Evolutionary conservation across 1,140 invertebrate genomes (phyloP).

Genomic region (Cydia amplana): DNA sequence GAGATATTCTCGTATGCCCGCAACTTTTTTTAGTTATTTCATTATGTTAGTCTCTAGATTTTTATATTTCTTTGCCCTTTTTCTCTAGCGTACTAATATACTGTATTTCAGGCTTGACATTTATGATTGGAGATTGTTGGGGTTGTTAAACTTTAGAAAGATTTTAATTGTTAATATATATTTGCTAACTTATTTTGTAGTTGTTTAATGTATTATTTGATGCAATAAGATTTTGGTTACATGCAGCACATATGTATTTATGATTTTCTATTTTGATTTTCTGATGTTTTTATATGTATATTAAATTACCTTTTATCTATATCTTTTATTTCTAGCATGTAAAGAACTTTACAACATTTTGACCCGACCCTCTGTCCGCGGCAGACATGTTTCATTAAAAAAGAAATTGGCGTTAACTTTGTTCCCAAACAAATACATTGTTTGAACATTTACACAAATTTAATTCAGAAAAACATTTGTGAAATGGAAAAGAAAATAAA

Average conservation of each 20-base stretch:
- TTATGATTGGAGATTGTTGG: too few species aligned
- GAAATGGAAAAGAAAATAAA: background rate
- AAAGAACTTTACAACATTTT: background rate
- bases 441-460: background rate
- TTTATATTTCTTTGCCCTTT: background rate
- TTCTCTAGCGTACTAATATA: too few species aligned
- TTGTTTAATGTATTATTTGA: too few species aligned
- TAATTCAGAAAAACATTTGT: background rate
- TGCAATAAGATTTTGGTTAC: too few species aligned
- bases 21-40: background rate
- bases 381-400: background rate
- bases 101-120: too few species aligned
- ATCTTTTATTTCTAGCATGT: background rate
- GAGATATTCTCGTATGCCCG: background rate
- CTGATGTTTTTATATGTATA: too few species aligned
- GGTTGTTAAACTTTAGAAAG: too few species aligned
- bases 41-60: background rate
- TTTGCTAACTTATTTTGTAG: too few species aligned
- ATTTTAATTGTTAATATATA: too few species aligned
- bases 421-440: background rate
- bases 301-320: too few species aligned
- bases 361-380: background rate
- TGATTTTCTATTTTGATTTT: too few species aligned
- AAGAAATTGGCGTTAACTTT: slow-evolving; percentile 1
- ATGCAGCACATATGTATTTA: too few species aligned